Percentiles rank a stretch among this genome's conserved stretches.
Conservation (phyloP, 2,888 invertebrate species). For the Spodoptera littoralis region DNA sequence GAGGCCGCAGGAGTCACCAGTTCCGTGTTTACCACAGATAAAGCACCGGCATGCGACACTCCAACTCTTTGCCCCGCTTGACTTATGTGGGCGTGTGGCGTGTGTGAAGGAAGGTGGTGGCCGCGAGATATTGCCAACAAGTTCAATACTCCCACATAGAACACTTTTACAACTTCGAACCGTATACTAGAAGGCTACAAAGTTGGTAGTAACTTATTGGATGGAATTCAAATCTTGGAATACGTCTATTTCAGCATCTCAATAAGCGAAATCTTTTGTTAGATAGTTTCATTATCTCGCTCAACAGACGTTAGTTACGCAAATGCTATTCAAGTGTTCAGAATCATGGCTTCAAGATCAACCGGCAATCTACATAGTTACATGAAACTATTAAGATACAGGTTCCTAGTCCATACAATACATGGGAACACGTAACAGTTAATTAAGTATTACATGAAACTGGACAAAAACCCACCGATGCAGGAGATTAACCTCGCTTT, state of each 20-base stretch:
- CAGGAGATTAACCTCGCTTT: constrained; percentile 53
- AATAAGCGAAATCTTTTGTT: no score
- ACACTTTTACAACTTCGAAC: no score
- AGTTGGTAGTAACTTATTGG: no score
- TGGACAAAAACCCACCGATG: constrained; percentile 44
- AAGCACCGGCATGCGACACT: constrained; percentile 46
- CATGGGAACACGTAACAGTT: constrained; percentile 42
- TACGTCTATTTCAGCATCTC: no score
- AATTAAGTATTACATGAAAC: constrained; percentile 39
- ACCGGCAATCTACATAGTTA: constrained; percentile 1
- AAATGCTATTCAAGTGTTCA: constrained; percentile 6
- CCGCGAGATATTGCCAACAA: constrained; percentile 1
- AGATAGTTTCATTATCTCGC: no score
- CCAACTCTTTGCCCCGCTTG: constrained; percentile 12
- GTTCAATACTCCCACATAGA: not conserved
- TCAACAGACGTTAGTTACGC: no score
- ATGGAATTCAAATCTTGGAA: no score
- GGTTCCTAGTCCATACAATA: constrained; percentile 9
- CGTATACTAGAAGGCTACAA: no score
- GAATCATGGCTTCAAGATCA: constrained; percentile 15
- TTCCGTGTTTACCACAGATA: constrained; percentile 59
- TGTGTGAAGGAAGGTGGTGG: not conserved
- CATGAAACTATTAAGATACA: not conserved
- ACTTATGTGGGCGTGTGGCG: constrained; percentile 22
- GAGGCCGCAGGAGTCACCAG: constrained; percentile 49